Evolutionary conservation across 2,797 vertebrate genomes (phyloP).

Genomic region (Danio choprae): DNA sequence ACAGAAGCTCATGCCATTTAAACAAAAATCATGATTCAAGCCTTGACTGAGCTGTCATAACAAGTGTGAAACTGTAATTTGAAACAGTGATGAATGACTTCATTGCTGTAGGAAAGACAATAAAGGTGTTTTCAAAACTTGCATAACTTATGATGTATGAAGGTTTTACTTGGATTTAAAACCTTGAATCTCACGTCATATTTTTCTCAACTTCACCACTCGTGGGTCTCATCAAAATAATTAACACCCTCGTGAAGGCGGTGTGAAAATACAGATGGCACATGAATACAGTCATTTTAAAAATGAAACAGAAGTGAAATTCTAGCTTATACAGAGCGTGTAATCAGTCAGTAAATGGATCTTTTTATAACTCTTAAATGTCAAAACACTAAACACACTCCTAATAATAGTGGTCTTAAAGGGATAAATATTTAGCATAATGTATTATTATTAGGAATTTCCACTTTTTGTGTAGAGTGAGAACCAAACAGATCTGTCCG

Average conservation of each 20-base stretch:
- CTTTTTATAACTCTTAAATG: no score
- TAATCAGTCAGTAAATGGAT: background rate
- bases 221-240: background rate
- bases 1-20: slow-evolving; percentile 5
- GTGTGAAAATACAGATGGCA: background rate
- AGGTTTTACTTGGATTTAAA: slow-evolving; percentile 2
- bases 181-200: no score
- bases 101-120: background rate
- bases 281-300: background rate
- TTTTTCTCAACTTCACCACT: background rate
- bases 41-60: background rate
- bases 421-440: background rate
- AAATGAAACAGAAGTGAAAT: background rate
- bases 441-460: background rate
- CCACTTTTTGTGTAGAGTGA: no score
- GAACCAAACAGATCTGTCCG: no score
- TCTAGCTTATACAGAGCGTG: background rate
- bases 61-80: background rate
- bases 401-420: background rate
- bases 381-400: background rate
- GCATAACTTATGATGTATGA: background rate
- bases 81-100: background rate
- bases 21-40: background rate
- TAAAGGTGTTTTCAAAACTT: background rate
- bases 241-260: background rate